phyloP scores from a whole-genome alignment of 2,113 vertebrate species.

The Muntiacus reevesi region DNA sequence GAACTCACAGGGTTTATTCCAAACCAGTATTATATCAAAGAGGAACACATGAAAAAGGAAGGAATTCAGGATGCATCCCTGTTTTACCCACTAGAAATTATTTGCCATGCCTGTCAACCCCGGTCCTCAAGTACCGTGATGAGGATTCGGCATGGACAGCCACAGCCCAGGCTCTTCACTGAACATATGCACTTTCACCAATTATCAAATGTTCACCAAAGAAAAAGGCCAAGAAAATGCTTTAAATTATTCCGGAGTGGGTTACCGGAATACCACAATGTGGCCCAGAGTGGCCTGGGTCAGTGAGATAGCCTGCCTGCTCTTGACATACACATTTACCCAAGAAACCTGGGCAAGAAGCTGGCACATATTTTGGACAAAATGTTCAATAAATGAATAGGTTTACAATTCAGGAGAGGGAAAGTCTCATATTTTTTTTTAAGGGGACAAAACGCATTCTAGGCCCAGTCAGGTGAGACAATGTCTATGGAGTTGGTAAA shows the following conservation, averaged over 20 bases:
- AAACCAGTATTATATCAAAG: neutral
- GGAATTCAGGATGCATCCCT: too few species aligned
- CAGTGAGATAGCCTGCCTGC: neutral
- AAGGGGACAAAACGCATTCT: neutral
- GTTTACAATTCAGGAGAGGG: neutral
- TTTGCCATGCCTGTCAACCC: neutral
- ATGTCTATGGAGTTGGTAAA: neutral
- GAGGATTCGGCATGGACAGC: neutral
- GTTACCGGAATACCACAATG: too few species aligned
- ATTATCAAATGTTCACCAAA: neutral
- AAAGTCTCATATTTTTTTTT: neutral
- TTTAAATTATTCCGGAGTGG: neutral
- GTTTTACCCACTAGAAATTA: neutral
- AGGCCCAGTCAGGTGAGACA: neutral
- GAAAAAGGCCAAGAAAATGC: neutral
- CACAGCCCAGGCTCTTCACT: neutral
- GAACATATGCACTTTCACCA: neutral
- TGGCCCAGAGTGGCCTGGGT: neutral
- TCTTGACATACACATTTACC: neutral
- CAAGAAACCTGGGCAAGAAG: neutral
- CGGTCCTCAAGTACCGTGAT: neutral
- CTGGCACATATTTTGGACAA: neutral
- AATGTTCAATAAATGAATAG: neutral
- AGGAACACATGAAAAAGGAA: neutral
- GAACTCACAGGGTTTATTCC: neutral